Evolutionary conservation across 2,797 vertebrate genomes (phyloP).

Genomic region (Linurgus olivaceus): DNA sequence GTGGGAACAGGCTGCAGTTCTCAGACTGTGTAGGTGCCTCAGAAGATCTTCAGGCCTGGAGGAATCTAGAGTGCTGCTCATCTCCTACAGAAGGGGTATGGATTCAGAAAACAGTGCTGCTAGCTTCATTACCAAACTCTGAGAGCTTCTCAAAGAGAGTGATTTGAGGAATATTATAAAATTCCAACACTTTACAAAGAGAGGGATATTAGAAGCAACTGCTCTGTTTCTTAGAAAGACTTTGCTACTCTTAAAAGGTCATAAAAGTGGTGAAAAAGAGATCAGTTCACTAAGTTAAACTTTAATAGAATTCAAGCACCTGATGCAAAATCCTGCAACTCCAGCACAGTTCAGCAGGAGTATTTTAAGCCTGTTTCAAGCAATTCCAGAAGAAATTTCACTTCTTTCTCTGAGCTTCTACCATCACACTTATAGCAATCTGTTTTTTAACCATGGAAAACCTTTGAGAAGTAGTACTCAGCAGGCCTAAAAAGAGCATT

Average conservation of each 20-base stretch:
- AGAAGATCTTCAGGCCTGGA: background rate
- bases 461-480: conserved; percentile 6
- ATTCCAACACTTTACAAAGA: background rate
- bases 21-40: background rate
- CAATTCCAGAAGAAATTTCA: background rate
- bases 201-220: background rate
- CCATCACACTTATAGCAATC: conserved; percentile 5
- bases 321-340: background rate
- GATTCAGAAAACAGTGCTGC: background rate
- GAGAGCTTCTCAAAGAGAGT: background rate
- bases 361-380: background rate
- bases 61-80: background rate
- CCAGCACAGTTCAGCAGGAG: background rate
- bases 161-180: background rate
- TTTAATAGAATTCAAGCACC: background rate
- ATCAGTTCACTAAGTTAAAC: background rate
- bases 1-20: background rate
- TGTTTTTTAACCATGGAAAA: conserved; percentile 14
- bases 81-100: background rate
- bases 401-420: background rate
- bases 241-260: background rate
- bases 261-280: background rate
- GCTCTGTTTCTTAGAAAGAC: background rate
- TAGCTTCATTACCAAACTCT: background rate
- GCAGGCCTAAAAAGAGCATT: conserved; percentile 26